Evolutionary conservation across 2,113 vertebrate species (phyloP).

Genomic region (Ictalurus furcatus): DNA sequence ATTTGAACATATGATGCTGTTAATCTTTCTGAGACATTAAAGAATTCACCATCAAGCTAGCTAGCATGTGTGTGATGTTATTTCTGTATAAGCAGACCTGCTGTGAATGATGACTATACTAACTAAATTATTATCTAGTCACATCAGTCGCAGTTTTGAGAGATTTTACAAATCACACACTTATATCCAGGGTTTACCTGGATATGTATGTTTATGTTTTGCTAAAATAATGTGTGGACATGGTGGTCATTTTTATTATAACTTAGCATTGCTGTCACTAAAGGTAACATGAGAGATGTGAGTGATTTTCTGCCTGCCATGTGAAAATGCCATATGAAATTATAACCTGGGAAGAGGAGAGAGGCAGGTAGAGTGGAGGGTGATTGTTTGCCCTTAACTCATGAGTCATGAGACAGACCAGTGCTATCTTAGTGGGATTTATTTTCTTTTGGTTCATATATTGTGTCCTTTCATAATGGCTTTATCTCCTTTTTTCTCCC

Average conservation of each 20-base stretch:
- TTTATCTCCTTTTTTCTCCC: constrained; percentile 3
- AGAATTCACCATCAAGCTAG: not conserved
- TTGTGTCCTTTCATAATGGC: constrained; percentile 28
- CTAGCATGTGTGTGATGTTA: not conserved
- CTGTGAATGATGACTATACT: not conserved
- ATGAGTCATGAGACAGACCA: constrained; percentile 41
- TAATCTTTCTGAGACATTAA: not conserved
- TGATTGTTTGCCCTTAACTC: constrained; percentile 1
- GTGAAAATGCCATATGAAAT: not conserved
- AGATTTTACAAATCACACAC: not conserved
- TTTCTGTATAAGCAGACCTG: not conserved
- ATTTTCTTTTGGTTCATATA: constrained; percentile 7
- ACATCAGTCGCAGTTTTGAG: not conserved
- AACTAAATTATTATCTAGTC: not conserved
- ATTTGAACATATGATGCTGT: not conserved
- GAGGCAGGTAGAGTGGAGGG: not conserved
- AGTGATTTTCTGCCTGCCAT: not conserved
- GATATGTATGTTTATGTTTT: not conserved
- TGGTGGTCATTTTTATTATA: not conserved
- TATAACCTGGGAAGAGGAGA: not conserved
- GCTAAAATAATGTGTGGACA: not conserved
- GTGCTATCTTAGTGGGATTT: constrained; percentile 42
- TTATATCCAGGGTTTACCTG: not conserved
- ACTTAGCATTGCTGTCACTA: not conserved
- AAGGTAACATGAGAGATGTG: not conserved